Base-by-base conservation (phyloP, 1,140 invertebrate species). In the Platorchestia sp. region DNA sequence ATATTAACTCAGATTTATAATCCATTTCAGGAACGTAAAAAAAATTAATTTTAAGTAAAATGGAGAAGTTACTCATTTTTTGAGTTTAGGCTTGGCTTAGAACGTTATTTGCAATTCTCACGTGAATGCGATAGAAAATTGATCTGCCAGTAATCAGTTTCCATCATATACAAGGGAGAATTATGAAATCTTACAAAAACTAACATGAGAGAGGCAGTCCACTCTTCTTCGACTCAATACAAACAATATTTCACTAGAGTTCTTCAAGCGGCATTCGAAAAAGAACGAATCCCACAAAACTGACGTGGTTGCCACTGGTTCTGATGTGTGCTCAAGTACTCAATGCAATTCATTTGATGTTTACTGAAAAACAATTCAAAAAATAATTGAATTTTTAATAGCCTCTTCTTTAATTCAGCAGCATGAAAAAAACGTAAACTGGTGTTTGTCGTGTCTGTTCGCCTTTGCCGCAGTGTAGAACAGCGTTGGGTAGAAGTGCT, bases 81-180 rank as follows among this genome's bases (percentile, higher is more conserved):
- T 22, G 59, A 14, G 36, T 75, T 75, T 75, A 3, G 27, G 36
- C 14, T 75, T 19, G 59, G 36, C 14, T 75, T 75, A 43, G 42
- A 5, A 5, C 43, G 36, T 42, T 44, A 5, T 19, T 5, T 44
- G 7, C 3, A 93, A 93, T 93, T 93, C 91, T 45, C 91, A 16
- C 91, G 45, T 93, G 91, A 44, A 93, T 93, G 45, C 7, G 44
- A 47, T 40, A 47, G 91, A 93, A 93, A 27, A 45, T 7, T 93
- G 91, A 93, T 93, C 45, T 93, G 91, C 91, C 91, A 93, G 91
- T 93, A 93, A 93, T 93, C 91, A 45, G 6, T 43, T 45, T 93
- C 91, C 91, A 93, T 47, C 1, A 93, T 14, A 93, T 93, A 10
- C 91, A 93, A 44, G 91, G 45, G 91, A 47, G 91, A 93, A 93